A percentile compares a stretch with the other conserved stretches of the same genome.
Evolutionary conservation across 2,113 vertebrate species (phyloP).

Genomic region (Anguilla japonica): DNA sequence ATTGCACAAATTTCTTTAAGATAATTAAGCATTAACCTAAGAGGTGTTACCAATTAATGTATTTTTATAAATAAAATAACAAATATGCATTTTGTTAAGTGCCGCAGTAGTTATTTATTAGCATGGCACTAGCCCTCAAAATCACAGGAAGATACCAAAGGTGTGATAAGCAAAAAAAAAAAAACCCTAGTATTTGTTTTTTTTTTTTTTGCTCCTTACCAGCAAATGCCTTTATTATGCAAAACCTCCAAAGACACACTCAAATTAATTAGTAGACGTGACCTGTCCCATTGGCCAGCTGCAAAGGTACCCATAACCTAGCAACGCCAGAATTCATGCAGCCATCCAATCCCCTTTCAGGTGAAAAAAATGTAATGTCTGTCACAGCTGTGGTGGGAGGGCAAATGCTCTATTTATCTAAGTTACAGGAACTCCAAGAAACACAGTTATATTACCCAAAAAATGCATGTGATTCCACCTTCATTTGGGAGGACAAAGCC

Average conservation of each 20-base stretch:
- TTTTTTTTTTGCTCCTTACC: not conserved
- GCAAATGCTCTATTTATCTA: not conserved
- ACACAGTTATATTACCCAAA: not conserved
- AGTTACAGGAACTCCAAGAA: not conserved
- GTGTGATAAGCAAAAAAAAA: not conserved
- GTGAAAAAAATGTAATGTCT: not conserved
- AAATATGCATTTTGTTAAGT: too few relatives aligned
- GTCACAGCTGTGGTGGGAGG: not conserved
- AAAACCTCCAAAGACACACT: too few relatives aligned
- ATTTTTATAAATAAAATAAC: too few relatives aligned
- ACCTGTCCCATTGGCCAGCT: not conserved
- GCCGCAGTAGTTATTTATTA: not conserved
- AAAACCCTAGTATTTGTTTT: not conserved
- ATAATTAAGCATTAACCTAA: not conserved
- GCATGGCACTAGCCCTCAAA: not conserved
- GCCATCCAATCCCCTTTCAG: not conserved
- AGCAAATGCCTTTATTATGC: too few relatives aligned
- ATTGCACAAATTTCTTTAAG: not conserved
- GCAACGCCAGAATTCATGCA: slow-evolving; percentile 45
- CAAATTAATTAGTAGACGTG: not conserved
- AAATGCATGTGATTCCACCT: not conserved
- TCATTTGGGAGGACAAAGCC: not conserved
- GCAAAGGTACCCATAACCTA: slow-evolving; percentile 44
- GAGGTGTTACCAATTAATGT: too few relatives aligned
- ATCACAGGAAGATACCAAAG: not conserved